Conservation (phyloP, 2,797 vertebrate species). For the Bovichtus diacanthus region DNA sequence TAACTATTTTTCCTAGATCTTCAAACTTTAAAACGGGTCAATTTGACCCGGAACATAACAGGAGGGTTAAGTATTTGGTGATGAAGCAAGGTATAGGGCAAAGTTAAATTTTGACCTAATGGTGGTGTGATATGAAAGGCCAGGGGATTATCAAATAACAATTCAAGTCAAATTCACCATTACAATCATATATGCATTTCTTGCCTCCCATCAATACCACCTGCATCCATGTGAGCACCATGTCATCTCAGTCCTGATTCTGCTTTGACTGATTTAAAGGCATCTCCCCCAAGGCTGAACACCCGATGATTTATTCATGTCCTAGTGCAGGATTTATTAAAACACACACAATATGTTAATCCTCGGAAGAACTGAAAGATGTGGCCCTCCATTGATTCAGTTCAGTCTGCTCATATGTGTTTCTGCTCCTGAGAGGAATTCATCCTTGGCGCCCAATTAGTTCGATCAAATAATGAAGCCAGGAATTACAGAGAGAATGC, state of each 20-base stretch:
- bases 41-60: too few relatives aligned
- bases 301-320: slow-evolving; percentile 66
- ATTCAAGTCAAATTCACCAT: background rate
- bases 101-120: too few relatives aligned
- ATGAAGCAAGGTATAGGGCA: too few relatives aligned
- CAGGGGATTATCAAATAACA: too few relatives aligned
- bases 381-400: slow-evolving; percentile 28
- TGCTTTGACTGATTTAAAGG: slow-evolving; percentile 43
- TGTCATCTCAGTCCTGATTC: slow-evolving; percentile 20
- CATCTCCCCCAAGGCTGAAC: slow-evolving; percentile 3
- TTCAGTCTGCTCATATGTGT: slow-evolving; percentile 42
- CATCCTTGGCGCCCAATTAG: slow-evolving; percentile 57
- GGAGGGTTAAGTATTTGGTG: too few relatives aligned
- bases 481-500: slow-evolving; percentile 44
- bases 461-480: slow-evolving; percentile 49
- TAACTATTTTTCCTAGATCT: background rate
- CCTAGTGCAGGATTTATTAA: slow-evolving; percentile 64
- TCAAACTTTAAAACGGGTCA: background rate
- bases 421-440: slow-evolving; percentile 46
- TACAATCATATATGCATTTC: slow-evolving; percentile 20
- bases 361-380: slow-evolving; percentile 59
- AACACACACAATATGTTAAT: slow-evolving; percentile 62
- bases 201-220: slow-evolving; percentile 2
- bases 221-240: slow-evolving; percentile 20
- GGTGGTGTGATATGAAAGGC: background rate